phyloP scores from a whole-genome alignment of 2,113 vertebrate genomes.

The Diglossa brunneiventris region DNA sequence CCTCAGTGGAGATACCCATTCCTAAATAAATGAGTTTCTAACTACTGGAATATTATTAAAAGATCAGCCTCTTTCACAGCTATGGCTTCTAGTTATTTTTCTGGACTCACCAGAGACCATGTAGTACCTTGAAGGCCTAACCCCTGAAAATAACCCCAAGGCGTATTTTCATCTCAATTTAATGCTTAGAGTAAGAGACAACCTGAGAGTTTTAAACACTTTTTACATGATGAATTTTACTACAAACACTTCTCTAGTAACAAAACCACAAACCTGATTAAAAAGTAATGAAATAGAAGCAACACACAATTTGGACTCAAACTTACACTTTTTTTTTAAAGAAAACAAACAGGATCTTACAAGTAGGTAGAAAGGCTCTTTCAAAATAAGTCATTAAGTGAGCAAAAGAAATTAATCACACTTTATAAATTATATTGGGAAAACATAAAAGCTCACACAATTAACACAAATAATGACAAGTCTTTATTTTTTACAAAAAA shows the following conservation, averaged over 20 bases:
- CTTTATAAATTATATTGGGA: neutral
- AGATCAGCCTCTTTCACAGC: neutral
- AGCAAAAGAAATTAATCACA: neutral
- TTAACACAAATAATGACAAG: neutral
- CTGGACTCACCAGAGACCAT: neutral
- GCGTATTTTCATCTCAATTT: neutral
- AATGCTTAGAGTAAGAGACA: neutral
- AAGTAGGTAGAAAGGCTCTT: neutral
- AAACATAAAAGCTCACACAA: neutral
- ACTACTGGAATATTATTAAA: neutral
- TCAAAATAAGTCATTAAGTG: neutral
- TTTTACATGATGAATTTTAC: neutral
- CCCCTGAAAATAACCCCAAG: neutral
- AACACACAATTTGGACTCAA: neutral
- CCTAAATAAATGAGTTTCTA: neutral
- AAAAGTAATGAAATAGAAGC: neutral
- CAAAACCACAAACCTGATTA: neutral
- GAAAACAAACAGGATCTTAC: neutral
- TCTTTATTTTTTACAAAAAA: no score
- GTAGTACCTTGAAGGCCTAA: neutral
- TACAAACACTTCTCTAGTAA: neutral
- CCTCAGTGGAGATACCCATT: neutral
- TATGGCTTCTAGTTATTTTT: neutral
- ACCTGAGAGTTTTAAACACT: neutral
- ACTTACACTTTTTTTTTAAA: neutral